These are phyloP conservation scores for Petrocephalus schoutedeni DNA, from an alignment of 2,797 vertebrate species.

Conservation along the genomic window DNA sequence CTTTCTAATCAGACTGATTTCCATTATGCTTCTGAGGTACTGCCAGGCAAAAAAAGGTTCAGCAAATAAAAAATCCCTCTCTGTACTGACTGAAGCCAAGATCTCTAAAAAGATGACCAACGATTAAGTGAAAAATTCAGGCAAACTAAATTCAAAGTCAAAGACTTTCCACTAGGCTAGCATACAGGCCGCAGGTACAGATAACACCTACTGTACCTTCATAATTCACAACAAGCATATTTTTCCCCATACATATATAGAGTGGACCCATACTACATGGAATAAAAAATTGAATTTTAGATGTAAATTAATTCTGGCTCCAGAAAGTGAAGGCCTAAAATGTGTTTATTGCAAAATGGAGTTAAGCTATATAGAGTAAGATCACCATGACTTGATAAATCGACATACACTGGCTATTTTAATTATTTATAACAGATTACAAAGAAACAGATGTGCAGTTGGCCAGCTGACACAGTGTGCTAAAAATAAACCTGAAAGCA, in stretches of 20 bases:
- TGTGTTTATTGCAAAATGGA: constrained; percentile 39
- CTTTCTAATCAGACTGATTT: constrained; percentile 17
- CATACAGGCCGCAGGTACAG: background rate
- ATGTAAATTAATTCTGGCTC: constrained; percentile 31
- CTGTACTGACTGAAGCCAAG: background rate
- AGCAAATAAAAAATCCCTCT: background rate
- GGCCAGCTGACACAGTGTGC: background rate
- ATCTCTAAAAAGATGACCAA: background rate
- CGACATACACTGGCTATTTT: background rate
- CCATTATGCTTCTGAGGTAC: background rate
- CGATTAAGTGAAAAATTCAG: background rate
- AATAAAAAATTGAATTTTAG: constrained; percentile 26
- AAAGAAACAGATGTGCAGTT: background rate
- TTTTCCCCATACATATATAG: background rate
- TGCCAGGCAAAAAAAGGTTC: background rate
- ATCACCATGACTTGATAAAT: background rate
- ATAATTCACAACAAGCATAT: background rate
- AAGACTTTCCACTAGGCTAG: background rate
- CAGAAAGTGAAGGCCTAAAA: constrained; percentile 17
- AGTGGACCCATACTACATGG: background rate
- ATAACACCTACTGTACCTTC: background rate
- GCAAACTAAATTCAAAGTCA: background rate
- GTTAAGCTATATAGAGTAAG: constrained; percentile 41
- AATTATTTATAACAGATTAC: constrained; percentile 1
- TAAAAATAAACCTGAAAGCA: background rate